These are phyloP conservation scores for Corythornis vintsioides DNA, from an alignment of 2,113 vertebrate species.

Conservation along the genomic window DNA sequence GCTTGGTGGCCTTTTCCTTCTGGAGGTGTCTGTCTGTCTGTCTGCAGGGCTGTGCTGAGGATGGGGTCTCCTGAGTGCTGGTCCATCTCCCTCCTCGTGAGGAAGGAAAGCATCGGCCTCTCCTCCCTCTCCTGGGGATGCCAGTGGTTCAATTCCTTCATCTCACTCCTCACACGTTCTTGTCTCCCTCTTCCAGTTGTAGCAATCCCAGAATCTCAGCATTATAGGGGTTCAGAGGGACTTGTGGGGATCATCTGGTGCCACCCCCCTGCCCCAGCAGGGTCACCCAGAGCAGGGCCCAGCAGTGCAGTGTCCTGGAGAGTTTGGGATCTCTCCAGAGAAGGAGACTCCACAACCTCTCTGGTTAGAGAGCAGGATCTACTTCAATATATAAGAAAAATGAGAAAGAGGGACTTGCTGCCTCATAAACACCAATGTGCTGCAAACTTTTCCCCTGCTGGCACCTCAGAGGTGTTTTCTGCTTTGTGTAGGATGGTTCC, in stretches of 20 bases:
- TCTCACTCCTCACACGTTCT: not conserved
- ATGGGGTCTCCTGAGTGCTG: fast-evolving
- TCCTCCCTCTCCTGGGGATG: not conserved
- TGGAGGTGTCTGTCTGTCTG: not conserved
- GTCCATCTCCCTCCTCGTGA: not conserved
- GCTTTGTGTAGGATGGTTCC: not conserved
- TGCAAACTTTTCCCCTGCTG: not conserved
- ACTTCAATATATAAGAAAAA: not conserved
- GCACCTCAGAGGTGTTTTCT: not conserved
- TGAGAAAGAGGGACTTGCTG: not conserved
- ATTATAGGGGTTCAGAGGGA: too few relatives aligned
- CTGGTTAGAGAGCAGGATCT: not conserved
- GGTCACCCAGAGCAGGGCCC: too few relatives aligned
- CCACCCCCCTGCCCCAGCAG: too few relatives aligned
- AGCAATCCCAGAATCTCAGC: too few relatives aligned
- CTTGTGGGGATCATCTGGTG: too few relatives aligned
- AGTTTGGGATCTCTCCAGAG: too few relatives aligned
- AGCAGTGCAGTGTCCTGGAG: too few relatives aligned
- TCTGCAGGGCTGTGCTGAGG: not conserved
- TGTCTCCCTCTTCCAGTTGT: not conserved
- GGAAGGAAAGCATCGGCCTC: not conserved
- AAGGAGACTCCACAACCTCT: too few relatives aligned
- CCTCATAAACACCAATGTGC: not conserved
- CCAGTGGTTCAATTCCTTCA: not conserved
- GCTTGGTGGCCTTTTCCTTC: not conserved